Evolutionary conservation across 2,113 vertebrate species (phyloP).

Genomic region (Perca fluviatilis): DNA sequence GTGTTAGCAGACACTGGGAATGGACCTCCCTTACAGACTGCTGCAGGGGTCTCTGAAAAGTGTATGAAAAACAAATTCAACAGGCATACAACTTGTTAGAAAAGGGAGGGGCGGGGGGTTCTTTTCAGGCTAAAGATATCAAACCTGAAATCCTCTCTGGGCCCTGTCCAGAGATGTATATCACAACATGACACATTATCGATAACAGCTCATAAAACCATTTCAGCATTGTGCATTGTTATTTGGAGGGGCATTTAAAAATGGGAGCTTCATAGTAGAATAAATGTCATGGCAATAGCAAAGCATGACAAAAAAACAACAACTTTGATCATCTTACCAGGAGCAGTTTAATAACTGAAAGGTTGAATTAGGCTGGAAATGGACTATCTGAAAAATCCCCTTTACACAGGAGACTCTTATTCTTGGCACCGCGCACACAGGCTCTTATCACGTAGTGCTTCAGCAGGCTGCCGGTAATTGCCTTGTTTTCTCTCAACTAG

Average conservation of each 20-base stretch:
- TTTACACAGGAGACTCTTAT: conserved; percentile 63
- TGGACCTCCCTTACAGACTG: conserved; percentile 41
- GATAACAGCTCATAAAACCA: conserved; percentile 6
- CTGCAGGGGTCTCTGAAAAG: conserved; percentile 25
- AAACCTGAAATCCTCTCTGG: conserved; percentile 1
- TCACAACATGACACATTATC: conserved; percentile 14
- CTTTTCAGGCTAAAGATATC: conserved; percentile 16
- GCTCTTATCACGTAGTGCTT: conserved; percentile 68
- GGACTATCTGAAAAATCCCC: conserved; percentile 44
- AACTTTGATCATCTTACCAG: conserved; percentile 9
- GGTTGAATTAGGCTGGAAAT: conserved; percentile 59
- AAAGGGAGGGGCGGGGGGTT: neutral
- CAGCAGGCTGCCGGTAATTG: conserved; percentile 63
- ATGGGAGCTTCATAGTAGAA: neutral
- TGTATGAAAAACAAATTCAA: conserved; percentile 36
- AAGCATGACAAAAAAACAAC: neutral
- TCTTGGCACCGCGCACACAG: conserved; percentile 62
- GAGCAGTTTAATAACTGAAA: conserved; percentile 29
- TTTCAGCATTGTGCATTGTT: neutral
- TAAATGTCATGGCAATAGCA: neutral
- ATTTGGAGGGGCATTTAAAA: neutral
- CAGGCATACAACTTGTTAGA: neutral
- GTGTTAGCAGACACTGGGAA: conserved; percentile 21
- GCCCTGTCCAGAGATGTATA: conserved; percentile 18
- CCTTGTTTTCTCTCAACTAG: conserved; percentile 61